These are phyloP conservation scores for Hippocampus comes DNA, from an alignment of 2,113 vertebrate genomes.

Conservation along the genomic window DNA sequence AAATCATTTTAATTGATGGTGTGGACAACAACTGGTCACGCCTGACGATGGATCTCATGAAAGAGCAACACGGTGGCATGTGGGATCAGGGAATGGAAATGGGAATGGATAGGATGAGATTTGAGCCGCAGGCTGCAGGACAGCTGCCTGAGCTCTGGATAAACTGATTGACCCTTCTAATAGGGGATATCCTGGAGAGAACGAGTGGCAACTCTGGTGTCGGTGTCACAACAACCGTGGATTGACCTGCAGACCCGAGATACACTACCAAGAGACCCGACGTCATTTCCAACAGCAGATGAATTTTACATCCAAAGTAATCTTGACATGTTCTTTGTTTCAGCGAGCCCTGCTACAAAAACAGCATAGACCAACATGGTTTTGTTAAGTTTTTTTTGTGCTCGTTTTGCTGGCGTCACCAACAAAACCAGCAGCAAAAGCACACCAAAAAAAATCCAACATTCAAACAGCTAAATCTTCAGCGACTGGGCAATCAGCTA, in stretches of 20 bases:
- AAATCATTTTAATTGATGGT: constrained; percentile 27
- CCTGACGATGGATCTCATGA: constrained; percentile 47
- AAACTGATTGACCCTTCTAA: constrained; percentile 66
- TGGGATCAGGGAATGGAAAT: constrained; percentile 51
- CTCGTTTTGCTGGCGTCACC: no score
- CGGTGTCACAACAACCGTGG: constrained; percentile 57
- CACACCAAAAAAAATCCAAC: no score
- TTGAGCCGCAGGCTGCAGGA: constrained; percentile 54
- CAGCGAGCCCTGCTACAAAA: no score
- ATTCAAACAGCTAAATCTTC: no score
- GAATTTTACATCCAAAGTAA: background rate
- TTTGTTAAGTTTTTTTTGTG: no score
- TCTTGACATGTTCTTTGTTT: background rate
- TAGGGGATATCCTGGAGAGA: constrained; percentile 68
- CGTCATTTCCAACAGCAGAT: constrained; percentile 10
- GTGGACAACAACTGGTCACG: constrained; percentile 40
- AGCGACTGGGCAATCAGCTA: no score
- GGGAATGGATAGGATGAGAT: constrained; percentile 56
- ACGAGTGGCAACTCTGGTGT: constrained; percentile 55
- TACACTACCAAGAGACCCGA: constrained; percentile 35
- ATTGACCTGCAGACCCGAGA: constrained; percentile 43
- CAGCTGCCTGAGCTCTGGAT: constrained; percentile 70
- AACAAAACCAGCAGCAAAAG: no score
- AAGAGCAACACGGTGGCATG: constrained; percentile 48
- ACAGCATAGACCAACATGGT: no score